These are phyloP conservation scores for Microctonus aethiopoides DNA, from an alignment of 2,888 invertebrate species.

Conservation along the genomic window DNA sequence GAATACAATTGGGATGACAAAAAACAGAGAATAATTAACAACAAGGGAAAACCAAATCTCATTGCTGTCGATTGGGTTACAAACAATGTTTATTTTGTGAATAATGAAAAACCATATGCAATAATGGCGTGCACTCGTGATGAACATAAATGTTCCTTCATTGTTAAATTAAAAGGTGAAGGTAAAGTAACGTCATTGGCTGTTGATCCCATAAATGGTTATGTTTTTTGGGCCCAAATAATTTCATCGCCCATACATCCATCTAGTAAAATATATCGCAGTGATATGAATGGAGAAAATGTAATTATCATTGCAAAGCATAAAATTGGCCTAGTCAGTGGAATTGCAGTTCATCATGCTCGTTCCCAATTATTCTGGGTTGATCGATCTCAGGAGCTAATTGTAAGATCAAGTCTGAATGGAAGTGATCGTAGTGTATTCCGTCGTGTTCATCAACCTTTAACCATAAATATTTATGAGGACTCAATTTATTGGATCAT, in stretches of 20 bases:
- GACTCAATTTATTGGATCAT: conserved; percentile 80
- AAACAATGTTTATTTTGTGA: conserved; percentile 77
- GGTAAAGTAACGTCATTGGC: conserved; percentile 71
- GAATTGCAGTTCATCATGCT: conserved; percentile 71
- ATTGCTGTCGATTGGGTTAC: conserved; percentile 82
- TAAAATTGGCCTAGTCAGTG: conserved; percentile 70
- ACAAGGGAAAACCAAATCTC: conserved; percentile 69
- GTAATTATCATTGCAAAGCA: conserved; percentile 63
- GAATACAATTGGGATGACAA: conserved; percentile 61
- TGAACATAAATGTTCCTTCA: conserved; percentile 69
- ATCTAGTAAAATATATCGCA: conserved; percentile 54
- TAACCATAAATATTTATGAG: conserved; percentile 78
- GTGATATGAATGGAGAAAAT: conserved; percentile 70
- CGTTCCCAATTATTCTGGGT: conserved; percentile 79
- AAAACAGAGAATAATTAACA: conserved; percentile 58
- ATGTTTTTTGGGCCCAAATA: conserved; percentile 66
- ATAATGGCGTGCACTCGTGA: conserved; percentile 71
- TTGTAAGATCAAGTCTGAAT: conserved; percentile 69
- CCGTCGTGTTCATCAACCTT: conserved; percentile 69
- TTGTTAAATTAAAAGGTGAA: conserved; percentile 70
- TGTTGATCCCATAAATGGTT: conserved; percentile 73
- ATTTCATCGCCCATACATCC: conserved; percentile 46
- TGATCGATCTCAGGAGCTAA: conserved; percentile 72
- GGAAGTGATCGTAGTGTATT: conserved; percentile 67
- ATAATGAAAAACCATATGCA: conserved; percentile 55